Percentiles rank a stretch among this genome's conserved stretches.
Conservation (phyloP, 2,888 invertebrate species). For the Elmis aenea region DNA sequence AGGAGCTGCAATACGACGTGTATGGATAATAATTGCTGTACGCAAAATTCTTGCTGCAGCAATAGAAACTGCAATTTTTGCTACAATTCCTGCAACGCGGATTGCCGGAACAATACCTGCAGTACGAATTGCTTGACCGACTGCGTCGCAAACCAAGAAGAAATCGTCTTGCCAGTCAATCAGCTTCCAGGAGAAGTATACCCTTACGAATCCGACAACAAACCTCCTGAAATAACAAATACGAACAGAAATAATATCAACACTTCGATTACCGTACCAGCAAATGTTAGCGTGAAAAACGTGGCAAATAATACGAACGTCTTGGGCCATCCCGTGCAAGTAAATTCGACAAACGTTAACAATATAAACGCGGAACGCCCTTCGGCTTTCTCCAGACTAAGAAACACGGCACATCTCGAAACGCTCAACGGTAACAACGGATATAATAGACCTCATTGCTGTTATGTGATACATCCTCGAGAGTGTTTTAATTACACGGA, state of each 20-base stretch:
- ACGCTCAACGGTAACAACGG: neutral
- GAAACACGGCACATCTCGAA: neutral
- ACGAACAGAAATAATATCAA: no score
- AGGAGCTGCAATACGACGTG: no score
- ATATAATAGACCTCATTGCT: slow-evolving; percentile 13
- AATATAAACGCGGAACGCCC: slow-evolving; percentile 34
- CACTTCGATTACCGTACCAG: no score
- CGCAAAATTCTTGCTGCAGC: slow-evolving; percentile 5
- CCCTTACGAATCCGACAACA: no score
- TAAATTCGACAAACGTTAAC: slow-evolving; percentile 43
- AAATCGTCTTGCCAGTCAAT: no score
- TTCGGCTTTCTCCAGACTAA: neutral
- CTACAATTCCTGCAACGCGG: slow-evolving; percentile 3
- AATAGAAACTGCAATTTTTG: slow-evolving; percentile 7
- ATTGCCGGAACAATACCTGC: slow-evolving; percentile 7
- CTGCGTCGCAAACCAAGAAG: no score
- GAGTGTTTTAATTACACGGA: slow-evolving; percentile 6
- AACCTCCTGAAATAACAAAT: no score
- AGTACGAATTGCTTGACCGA: slow-evolving; percentile 6
- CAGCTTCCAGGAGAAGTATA: no score
- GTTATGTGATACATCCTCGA: slow-evolving; percentile 17
- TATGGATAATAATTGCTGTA: slow-evolving; percentile 7
- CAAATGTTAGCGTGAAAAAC: no score
- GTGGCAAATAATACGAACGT: slow-evolving; percentile 45
- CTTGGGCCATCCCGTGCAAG: slow-evolving; percentile 42